A percentile compares a stretch with the other conserved stretches of the same genome.
phyloP scores from a whole-genome alignment of 2,888 invertebrate species.

The Hedychridium roseum region DNA sequence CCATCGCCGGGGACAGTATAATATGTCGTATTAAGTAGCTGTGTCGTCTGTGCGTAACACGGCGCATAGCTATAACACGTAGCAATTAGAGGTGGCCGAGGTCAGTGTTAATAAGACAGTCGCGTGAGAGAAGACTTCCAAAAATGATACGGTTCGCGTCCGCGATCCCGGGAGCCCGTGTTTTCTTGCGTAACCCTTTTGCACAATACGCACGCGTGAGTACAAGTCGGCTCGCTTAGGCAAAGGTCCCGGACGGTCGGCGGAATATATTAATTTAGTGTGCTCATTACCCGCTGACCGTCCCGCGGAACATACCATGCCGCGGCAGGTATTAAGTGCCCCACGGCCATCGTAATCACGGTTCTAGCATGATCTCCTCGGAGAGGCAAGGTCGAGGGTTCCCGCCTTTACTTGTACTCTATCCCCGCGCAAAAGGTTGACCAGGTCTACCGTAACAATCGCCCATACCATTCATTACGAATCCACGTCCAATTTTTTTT shows the following conservation, averaged over 20 bases:
- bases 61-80: constrained; percentile 34
- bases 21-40: constrained; percentile 41
- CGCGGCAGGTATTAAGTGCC: constrained; percentile 36
- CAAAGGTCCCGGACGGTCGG: constrained; percentile 33
- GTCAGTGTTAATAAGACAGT: constrained; percentile 62
- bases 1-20: constrained; percentile 14
- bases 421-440: not conserved
- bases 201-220: constrained; percentile 39
- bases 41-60: constrained; percentile 25
- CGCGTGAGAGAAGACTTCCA: constrained; percentile 60
- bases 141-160: constrained; percentile 60
- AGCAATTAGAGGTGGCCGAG: constrained; percentile 62
- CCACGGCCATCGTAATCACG: constrained; percentile 46
- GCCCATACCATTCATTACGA: not conserved
- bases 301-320: constrained; percentile 22
- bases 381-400: constrained; percentile 35
- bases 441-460: not conserved
- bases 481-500: not conserved
- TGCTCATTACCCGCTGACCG: constrained; percentile 47
- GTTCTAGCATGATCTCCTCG: constrained; percentile 29
- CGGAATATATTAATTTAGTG: constrained; percentile 51
- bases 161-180: constrained; percentile 28
- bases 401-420: not conserved
- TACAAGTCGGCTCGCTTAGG: constrained; percentile 19
- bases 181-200: constrained; percentile 40